phyloP scores from a whole-genome alignment of 2,113 vertebrate genomes.

The Bolborhynchus lineola region DNA sequence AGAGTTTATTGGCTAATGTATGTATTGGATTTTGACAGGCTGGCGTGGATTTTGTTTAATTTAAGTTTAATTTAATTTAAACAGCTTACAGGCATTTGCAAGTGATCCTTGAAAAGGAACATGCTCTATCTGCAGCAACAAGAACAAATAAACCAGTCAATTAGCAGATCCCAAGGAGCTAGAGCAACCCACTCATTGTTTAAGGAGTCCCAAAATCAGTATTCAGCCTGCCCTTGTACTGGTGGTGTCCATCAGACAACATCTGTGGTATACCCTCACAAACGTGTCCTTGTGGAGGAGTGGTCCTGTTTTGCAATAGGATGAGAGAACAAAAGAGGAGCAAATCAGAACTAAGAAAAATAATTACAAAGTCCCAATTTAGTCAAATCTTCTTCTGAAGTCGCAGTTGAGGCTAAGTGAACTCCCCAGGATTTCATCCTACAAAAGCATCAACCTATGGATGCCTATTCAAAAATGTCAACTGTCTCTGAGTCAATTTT shows the following conservation, averaged over 20 bases:
- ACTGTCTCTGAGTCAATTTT: background rate
- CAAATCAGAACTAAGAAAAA: background rate
- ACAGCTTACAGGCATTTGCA: background rate
- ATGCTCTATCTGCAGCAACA: background rate
- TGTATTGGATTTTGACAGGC: background rate
- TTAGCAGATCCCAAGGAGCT: background rate
- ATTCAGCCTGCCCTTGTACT: background rate
- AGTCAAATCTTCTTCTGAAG: background rate
- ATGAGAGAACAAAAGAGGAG: background rate
- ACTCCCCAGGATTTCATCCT: background rate
- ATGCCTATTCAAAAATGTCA: background rate
- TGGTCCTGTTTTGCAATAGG: background rate
- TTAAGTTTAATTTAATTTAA: background rate
- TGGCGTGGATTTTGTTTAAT: background rate
- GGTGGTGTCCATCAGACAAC: background rate
- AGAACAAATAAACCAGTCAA: background rate
- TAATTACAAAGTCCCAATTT: background rate
- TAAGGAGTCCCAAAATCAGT: background rate
- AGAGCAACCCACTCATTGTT: background rate
- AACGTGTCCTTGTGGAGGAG: background rate
- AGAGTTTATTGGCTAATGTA: rapidly evolving
- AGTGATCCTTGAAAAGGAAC: background rate
- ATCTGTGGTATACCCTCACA: background rate
- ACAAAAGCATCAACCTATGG: background rate
- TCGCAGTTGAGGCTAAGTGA: background rate